phyloP scores from a whole-genome alignment of 1,140 invertebrate species.

The Melanaphis sacchari region DNA sequence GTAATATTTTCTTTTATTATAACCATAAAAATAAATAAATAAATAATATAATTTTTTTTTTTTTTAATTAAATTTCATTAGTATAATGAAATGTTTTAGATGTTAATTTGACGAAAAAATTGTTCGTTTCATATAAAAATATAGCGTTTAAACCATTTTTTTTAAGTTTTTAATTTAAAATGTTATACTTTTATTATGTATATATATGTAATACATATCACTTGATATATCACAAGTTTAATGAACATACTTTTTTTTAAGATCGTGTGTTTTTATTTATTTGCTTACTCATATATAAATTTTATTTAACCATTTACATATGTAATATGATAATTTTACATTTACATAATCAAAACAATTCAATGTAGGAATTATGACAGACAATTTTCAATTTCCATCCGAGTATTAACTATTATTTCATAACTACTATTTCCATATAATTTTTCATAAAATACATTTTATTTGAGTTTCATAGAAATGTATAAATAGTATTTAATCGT shows the following conservation, averaged over 20 bases:
- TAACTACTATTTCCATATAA: neutral
- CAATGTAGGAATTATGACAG: neutral
- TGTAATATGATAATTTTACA: too few species aligned
- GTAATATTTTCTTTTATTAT: neutral
- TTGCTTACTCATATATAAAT: too few species aligned
- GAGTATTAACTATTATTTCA: slow-evolving; percentile 1
- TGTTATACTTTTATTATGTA: neutral
- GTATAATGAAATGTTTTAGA: neutral
- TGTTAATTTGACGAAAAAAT: neutral
- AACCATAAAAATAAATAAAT: too few species aligned
- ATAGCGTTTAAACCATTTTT: neutral
- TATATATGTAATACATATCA: neutral
- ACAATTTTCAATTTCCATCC: neutral
- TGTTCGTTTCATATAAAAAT: neutral
- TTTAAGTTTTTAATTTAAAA: too few species aligned
- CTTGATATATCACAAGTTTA: neutral
- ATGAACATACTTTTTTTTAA: neutral
- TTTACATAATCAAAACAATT: slow-evolving; percentile 20
- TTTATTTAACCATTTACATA: neutral
- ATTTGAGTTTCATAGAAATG: neutral
- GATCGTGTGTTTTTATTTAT: neutral
- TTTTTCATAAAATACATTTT: neutral
- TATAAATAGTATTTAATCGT: neutral
- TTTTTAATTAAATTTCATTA: too few species aligned
- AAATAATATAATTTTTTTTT: neutral